These are phyloP conservation scores for Cathartes aura DNA, from an alignment of 2,113 vertebrate genomes.

Conservation along the genomic window DNA sequence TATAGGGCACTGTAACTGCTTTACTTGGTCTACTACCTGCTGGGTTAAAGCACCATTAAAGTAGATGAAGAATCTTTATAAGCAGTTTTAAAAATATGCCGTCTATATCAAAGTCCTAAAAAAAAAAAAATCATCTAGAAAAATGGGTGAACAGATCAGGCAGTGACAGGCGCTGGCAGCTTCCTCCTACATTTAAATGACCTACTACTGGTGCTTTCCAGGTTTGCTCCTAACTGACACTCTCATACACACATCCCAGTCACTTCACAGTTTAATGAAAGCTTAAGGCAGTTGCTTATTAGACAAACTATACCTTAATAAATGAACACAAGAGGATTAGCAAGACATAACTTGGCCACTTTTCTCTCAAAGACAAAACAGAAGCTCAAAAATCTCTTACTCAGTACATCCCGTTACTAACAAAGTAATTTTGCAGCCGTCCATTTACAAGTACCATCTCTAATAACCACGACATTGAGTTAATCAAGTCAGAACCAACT, in stretches of 20 bases:
- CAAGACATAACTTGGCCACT: not conserved
- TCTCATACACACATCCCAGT: not conserved
- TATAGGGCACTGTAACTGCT: not conserved
- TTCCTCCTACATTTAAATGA: not conserved
- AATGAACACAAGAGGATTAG: not conserved
- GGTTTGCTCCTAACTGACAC: not conserved
- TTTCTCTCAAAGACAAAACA: not conserved
- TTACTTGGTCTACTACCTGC: not conserved
- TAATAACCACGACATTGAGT: rapidly evolving
- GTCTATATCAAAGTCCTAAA: not conserved
- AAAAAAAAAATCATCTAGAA: not conserved
- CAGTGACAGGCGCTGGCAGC: not conserved
- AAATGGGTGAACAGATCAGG: not conserved
- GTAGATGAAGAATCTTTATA: not conserved
- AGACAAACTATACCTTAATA: not conserved
- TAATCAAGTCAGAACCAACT: rapidly evolving
- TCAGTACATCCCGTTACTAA: not conserved
- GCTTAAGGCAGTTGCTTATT: not conserved
- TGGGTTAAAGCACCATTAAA: not conserved
- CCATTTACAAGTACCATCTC: not conserved
- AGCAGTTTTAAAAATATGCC: not conserved
- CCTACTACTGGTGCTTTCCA: not conserved
- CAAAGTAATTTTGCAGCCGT: not conserved
- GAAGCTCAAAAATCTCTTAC: not conserved
- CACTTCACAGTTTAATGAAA: not conserved